Percentiles rank a stretch among this genome's conserved stretches.
phyloP scores from a whole-genome alignment of 2,797 vertebrate species.

The Saxicola maurus region DNA sequence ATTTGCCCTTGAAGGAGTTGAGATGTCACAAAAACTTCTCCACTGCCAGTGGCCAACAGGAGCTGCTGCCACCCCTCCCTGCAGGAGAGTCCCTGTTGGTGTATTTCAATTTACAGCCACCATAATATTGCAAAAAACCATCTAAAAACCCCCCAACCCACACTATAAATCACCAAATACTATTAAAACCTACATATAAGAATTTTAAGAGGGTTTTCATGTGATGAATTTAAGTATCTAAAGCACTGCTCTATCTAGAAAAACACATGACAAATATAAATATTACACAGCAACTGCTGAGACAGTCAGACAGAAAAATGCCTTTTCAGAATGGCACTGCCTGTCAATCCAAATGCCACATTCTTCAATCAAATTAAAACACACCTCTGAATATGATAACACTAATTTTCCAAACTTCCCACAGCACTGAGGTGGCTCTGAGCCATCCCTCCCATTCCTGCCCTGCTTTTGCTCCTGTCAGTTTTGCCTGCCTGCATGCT shows the following conservation, averaged over 20 bases:
- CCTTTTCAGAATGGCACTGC: neutral
- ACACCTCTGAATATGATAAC: neutral
- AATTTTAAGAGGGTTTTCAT: neutral
- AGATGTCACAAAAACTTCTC: slow-evolving; percentile 2
- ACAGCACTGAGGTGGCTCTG: neutral
- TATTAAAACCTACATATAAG: neutral
- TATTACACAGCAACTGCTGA: neutral
- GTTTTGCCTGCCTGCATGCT: neutral
- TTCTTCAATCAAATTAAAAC: neutral
- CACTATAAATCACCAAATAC: neutral
- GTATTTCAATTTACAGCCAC: neutral
- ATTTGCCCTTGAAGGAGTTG: neutral
- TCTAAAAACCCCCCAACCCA: accelerated
- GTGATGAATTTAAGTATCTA: neutral
- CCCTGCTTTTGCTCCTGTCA: neutral
- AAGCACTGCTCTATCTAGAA: neutral
- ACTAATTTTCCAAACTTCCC: neutral
- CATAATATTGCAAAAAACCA: neutral
- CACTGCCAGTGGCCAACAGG: neutral
- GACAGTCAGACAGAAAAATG: neutral
- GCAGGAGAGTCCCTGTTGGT: accelerated
- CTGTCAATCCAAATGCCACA: neutral
- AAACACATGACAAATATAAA: neutral
- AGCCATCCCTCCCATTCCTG: neutral
- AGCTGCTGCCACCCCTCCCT: neutral